Evolutionary conservation across 2,797 vertebrate genomes (phyloP), one percentile per base, ranked within the genome.

Genomic region (Acanthurus leucopareius): DNA sequence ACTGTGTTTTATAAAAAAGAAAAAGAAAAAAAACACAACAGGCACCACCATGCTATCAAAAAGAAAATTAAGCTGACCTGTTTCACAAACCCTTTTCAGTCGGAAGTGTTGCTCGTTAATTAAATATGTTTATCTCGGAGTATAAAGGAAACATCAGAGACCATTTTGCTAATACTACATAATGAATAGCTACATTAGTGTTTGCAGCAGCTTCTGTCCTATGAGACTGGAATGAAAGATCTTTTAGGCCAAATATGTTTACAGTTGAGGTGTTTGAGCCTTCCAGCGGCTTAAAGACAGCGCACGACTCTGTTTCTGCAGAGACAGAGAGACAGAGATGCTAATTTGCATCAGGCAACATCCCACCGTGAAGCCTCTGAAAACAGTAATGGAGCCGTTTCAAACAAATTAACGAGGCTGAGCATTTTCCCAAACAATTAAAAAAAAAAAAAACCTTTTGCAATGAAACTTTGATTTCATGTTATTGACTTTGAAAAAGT

Each of bases 291-390:
- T 70, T 42, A 60, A 79, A 57, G 79, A 54, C 11, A 10, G 32
- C 64, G 60, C 38, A 58, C 14, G 67, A n/a, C 67, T 59, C 40
- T 59, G 66, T 58, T 74, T 59, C 47, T 28, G 61, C 81, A 80
- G 69, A 85, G 79, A 84, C 82, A 73, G 60, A 38, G 60, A 45
- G 76, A 78, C 67, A 15, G 69, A 84, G 78, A 69, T 60, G 9
- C 60, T 67, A 58, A 75, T 87, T 89, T 79, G 70, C 58, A 83
- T 62, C 61, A 78, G 81, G 76, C 69, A 48, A 32, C 51, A 44
- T 56, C 61, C 77, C 53, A 74, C 61, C 47, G 69, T 10, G 60
- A 81, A 56, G 70, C 74, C 69, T 83, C 60, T 84, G 63, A 74
- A 67, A 77, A 11, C 47, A 17, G 71, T 64, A 75, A 72, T 67